Evolutionary conservation across 2,888 invertebrate species (phyloP).

Genomic region (Troides helena): DNA sequence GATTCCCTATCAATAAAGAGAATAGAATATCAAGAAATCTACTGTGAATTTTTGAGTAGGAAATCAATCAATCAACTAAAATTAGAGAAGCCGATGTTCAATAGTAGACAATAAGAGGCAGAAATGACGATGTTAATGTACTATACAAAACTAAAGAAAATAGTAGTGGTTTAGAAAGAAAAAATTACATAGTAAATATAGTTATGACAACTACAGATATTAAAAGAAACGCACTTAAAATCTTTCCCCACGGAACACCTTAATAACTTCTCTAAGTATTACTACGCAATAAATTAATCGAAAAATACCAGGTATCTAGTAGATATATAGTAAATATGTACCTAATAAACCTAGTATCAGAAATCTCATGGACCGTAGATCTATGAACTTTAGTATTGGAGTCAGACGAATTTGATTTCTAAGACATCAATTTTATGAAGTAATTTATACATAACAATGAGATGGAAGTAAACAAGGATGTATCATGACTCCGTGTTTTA

Average conservation of each 20-base stretch:
- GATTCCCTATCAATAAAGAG: too few species aligned
- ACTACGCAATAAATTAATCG: neutral
- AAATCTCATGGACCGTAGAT: neutral
- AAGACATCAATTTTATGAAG: too few species aligned
- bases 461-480: neutral
- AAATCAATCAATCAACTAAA: too few species aligned
- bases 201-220: neutral
- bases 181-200: neutral
- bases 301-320: too few species aligned
- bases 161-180: neutral
- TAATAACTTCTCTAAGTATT: neutral
- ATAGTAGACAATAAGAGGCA: neutral
- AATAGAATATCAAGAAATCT: too few species aligned
- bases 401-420: neutral
- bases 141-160: too few species aligned
- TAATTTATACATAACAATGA: too few species aligned
- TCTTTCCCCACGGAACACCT: neutral
- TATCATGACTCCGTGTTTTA: neutral
- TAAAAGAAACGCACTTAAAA: neutral
- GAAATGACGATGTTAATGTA: too few species aligned
- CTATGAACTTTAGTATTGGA: neutral
- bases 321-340: too few species aligned
- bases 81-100: neutral
- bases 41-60: too few species aligned
- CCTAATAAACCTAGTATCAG: too few species aligned